Base-by-base conservation (phyloP, 2,888 invertebrate species). In the Tenthredo livida region DNA sequence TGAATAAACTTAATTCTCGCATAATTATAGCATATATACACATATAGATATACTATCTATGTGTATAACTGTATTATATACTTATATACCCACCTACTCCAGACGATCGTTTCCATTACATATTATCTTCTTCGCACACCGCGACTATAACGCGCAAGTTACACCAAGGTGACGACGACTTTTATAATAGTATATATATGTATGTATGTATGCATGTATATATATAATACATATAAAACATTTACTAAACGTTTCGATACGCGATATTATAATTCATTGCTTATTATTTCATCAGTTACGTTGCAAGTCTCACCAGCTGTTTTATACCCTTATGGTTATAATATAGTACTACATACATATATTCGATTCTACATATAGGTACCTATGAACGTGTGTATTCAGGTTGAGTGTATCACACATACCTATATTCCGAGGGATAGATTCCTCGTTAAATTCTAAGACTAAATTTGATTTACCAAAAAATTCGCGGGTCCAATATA, bases 111-210 rank as follows among this genome's bases (percentile, higher is more conserved):
- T 43, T 43, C 12, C 10, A 43, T 43, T 43, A 12, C 12, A 47
- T 33, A 33, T 4, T 47, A 47, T 47, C 47, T 47, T 47, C 12
- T 47, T 47, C 47, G 47, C 47, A 15, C 47, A 47, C 47, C 47
- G 47, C 47, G 47, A 47, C 15, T 3, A 15, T 47, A 47, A 47
- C 15, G 12, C 3, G 47, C 15, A 47, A 47, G 21, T n/a, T 29
- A 29, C 65, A 65, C 65, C 65, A 65, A 29, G 65, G 65, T 65
- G 65, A 65, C 29, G 50, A n/a, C 47, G 47, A 47, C 47, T 47
- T 47, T 47, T 47, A 47, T 47, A 47, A 15, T 15, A 47, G 15
- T 47, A 50, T n/a, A 50, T 50, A 17, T 29, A 25, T 65, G 12
- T 29, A 21, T 21, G 29, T 29, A 21, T 65, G 29, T 29, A 29